These are phyloP conservation scores for Capromys pilorides DNA, from an alignment of 2,797 vertebrate genomes.

Conservation along the genomic window DNA sequence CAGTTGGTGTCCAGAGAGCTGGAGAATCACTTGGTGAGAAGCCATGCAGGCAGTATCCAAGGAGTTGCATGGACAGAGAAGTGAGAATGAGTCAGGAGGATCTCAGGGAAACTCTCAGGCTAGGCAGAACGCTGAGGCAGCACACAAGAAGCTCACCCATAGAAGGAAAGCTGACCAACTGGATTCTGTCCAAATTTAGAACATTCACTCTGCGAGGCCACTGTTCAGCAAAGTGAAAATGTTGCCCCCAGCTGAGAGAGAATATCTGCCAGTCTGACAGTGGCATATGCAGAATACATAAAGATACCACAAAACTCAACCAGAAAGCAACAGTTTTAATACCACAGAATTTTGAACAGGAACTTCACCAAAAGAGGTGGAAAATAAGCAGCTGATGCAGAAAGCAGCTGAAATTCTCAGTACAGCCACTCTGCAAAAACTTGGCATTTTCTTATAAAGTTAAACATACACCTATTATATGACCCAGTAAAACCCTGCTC, in stretches of 20 bases:
- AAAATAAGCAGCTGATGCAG: neutral
- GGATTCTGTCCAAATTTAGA: neutral
- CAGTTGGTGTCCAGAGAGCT: neutral
- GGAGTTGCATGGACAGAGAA: neutral
- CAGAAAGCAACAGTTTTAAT: neutral
- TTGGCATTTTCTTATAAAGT: neutral
- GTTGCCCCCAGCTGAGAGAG: neutral
- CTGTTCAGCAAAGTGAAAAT: neutral
- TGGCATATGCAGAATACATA: neutral
- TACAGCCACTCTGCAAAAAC: neutral
- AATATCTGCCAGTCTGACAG: neutral
- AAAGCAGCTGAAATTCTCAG: neutral
- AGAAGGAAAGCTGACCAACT: neutral
- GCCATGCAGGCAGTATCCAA: neutral
- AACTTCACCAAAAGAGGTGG: neutral
- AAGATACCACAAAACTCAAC: conserved; percentile 1
- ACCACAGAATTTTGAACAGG: neutral
- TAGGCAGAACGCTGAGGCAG: neutral
- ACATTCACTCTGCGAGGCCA: neutral
- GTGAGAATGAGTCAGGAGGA: neutral
- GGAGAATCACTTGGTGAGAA: neutral
- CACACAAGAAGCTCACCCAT: neutral
- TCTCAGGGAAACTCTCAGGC: neutral
- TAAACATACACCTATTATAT: neutral
- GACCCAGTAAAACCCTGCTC: neutral